Evolutionary conservation across 2,797 vertebrate genomes (phyloP).

Genomic region (Remorina albescens): DNA sequence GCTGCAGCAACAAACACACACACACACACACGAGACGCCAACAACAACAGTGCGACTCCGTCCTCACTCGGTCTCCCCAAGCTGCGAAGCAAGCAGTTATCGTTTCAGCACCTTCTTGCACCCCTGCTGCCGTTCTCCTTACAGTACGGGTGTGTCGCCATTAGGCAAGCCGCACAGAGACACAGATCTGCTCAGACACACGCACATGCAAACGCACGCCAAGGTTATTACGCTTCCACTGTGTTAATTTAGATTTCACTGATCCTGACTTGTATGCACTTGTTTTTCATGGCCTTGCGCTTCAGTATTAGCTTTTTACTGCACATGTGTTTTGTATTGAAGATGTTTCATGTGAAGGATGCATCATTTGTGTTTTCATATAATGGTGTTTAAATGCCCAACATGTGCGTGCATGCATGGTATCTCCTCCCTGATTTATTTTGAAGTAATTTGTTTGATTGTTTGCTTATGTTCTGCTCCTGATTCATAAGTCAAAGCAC

Average conservation of each 20-base stretch:
- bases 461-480: too few relatives aligned
- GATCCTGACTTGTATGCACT: neutral
- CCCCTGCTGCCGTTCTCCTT: neutral
- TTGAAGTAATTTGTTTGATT: too few relatives aligned
- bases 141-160: neutral
- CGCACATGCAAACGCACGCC: slow-evolving; percentile 6
- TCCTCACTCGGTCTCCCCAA: neutral
- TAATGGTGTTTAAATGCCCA: slow-evolving; percentile 2
- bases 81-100: slow-evolving; percentile 18
- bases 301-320: neutral
- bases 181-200: slow-evolving; percentile 1
- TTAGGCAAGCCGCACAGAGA: slow-evolving; percentile 6
- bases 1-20: slow-evolving; percentile 33
- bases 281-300: neutral
- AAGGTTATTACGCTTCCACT: slow-evolving; percentile 31
- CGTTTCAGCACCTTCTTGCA: slow-evolving; percentile 1
- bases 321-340: neutral
- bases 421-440: too few relatives aligned
- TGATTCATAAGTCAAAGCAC: too few relatives aligned
- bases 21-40: slow-evolving; percentile 20
- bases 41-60: slow-evolving; percentile 12
- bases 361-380: neutral
- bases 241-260: neutral
- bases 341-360: neutral
- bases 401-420: too few relatives aligned